Percentiles rank a stretch among this genome's conserved stretches.
Evolutionary conservation across 2,113 vertebrate species (phyloP).

Genomic region (Atractosteus spatula): DNA sequence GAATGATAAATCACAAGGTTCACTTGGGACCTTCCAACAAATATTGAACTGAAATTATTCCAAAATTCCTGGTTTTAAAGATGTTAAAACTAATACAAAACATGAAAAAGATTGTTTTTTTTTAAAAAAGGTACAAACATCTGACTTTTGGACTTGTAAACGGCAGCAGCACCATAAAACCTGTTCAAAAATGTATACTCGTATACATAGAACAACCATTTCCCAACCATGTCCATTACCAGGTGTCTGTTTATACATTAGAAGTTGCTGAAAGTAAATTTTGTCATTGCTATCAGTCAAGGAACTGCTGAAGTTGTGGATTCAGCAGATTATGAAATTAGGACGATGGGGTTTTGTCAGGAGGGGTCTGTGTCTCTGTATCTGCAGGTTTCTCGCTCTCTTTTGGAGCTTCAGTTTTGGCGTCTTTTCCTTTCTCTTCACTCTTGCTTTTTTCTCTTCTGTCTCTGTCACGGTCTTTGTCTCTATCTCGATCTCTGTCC

Average conservation of each 20-base stretch:
- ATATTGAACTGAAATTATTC: constrained; percentile 34
- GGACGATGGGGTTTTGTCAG: constrained; percentile 43
- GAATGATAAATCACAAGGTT: constrained; percentile 28
- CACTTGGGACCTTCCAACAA: constrained; percentile 17
- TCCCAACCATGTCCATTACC: background rate
- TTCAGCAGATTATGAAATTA: constrained; percentile 32
- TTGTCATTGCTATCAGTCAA: constrained; percentile 5
- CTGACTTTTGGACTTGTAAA: constrained; percentile 25
- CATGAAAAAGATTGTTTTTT: background rate
- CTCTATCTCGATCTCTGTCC: constrained; percentile 54
- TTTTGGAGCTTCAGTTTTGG: constrained; percentile 65
- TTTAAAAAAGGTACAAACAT: background rate
- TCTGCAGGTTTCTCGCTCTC: constrained; percentile 64
- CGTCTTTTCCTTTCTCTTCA: constrained; percentile 69
- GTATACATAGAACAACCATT: constrained; percentile 4
- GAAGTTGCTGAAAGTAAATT: constrained; percentile 14
- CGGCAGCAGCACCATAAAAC: constrained; percentile 12
- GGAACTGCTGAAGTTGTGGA: background rate
- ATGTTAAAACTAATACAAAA: background rate
- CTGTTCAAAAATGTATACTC: constrained; percentile 12
- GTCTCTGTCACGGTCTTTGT: constrained; percentile 59
- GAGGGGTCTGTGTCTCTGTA: constrained; percentile 28
- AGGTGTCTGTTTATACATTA: background rate
- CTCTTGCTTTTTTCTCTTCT: constrained; percentile 65
- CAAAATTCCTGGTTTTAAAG: background rate